phyloP scores from a whole-genome alignment of 2,797 vertebrate species.

The Muraenolepis orangiensis region DNA sequence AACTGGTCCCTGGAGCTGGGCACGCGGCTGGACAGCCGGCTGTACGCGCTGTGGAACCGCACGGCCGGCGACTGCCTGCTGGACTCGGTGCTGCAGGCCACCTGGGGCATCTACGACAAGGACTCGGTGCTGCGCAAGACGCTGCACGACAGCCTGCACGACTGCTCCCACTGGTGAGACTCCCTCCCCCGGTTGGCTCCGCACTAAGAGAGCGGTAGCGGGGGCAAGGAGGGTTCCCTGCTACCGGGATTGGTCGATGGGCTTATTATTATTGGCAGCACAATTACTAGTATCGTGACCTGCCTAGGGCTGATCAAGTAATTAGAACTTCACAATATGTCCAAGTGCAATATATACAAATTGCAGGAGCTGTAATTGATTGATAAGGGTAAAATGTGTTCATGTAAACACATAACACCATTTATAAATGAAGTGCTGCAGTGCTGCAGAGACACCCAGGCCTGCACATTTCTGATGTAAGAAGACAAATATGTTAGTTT shows the following conservation, averaged over 20 bases:
- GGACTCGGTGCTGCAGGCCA: conserved; percentile 95
- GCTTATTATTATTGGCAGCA: neutral
- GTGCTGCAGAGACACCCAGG: no score
- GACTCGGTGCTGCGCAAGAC: conserved; percentile 96
- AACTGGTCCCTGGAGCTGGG: conserved; percentile 97
- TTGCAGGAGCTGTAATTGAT: no score
- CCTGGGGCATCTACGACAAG: conserved; percentile 98
- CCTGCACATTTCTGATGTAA: no score
- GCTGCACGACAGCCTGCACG: conserved; percentile 94
- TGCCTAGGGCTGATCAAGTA: no score
- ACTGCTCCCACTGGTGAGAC: conserved; percentile 96
- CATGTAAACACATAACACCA: no score
- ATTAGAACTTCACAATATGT: no score
- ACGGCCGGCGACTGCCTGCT: conserved; percentile 97
- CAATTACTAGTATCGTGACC: neutral
- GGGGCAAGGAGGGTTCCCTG: neutral
- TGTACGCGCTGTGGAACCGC: conserved; percentile 97
- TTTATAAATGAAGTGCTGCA: no score
- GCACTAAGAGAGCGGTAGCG: neutral
- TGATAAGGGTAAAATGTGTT: no score
- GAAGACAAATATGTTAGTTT: no score
- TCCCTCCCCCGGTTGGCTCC: no score
- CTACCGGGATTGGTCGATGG: neutral
- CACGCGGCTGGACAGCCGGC: conserved; percentile 88
- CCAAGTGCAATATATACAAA: no score